Evolutionary conservation across 1,140 invertebrate genomes (phyloP), one percentile per base, ranked within the genome.

Genomic region (Harpegnathos saltator): DNA sequence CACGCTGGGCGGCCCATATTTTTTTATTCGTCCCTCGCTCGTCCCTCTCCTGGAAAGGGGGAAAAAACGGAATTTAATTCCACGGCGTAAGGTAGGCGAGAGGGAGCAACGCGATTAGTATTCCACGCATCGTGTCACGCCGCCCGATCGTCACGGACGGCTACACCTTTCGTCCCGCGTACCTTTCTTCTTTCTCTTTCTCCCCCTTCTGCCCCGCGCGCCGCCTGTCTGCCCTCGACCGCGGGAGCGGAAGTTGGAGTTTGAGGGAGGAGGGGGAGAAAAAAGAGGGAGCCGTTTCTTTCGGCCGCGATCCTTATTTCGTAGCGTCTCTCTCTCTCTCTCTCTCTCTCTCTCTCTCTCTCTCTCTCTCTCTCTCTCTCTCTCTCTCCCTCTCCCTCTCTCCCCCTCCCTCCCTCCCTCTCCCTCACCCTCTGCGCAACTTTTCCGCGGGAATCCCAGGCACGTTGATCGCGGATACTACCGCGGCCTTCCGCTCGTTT

Each of bases 401-500:
- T n/a, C n/a, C n/a, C n/a, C n/a, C n/a, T n/a, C n/a, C n/a, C n/a
- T n/a, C n/a, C n/a, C n/a, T n/a, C n/a, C n/a, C n/a, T n/a, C n/a
- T n/a, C n/a, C n/a, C n/a, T n/a, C n/a, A n/a, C n/a, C n/a, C n/a
- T n/a, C n/a, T 7, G 38, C 9, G 12, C 66, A 22, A 68, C 33
- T 77, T 83, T 69, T 77, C 44, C 26, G 11, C 24, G 12, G 12
- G 33, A 86, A 84, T 80, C 56, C 44, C 74, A 29, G 54, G 56
- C 52, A 71, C 74, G 65, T 87, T 88, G 82, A 86, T 86, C 52
- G 82, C 81, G 59, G 24, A 82, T 86, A 54, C 63, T 52, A 69
- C 22, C 33, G 33, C 38, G 50, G 78, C 68, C 85, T 72, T 80
- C 65, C 69, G 61, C 59, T 69, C 56, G 80, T 86, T 88, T 62